phyloP scores from a whole-genome alignment of 2,113 vertebrate species.

The Passer domesticus region DNA sequence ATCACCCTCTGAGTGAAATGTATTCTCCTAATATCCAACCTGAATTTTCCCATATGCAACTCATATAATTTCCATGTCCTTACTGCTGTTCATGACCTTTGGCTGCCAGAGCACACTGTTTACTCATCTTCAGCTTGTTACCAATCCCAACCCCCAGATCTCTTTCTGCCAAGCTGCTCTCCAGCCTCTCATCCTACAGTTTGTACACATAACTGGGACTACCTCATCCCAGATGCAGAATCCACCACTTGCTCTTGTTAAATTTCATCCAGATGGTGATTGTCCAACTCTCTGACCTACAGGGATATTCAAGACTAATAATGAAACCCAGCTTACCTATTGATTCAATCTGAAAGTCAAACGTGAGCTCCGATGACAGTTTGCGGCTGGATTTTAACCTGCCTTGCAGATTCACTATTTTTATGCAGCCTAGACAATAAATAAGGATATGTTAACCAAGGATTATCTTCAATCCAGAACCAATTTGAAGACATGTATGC shows the following conservation, averaged over 20 bases:
- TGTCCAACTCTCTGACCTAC: background rate
- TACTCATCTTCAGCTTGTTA: background rate
- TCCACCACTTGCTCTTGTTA: background rate
- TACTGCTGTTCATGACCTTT: background rate
- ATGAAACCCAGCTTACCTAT: constrained; percentile 81
- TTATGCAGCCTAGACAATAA: constrained; percentile 88
- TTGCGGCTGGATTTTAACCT: constrained; percentile 96
- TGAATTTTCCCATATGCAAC: background rate
- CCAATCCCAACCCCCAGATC: background rate
- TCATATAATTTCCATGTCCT: background rate
- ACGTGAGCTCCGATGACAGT: constrained; percentile 93
- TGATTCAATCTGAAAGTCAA: constrained; percentile 97
- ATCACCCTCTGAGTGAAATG: background rate
- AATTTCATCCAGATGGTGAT: fast-evolving
- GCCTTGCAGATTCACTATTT: constrained; percentile 96
- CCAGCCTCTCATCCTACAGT: background rate
- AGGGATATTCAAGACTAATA: background rate
- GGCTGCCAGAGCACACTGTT: background rate
- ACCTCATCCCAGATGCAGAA: background rate
- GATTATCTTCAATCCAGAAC: background rate
- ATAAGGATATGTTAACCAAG: background rate
- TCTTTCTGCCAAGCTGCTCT: background rate
- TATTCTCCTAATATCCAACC: background rate
- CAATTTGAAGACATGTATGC: background rate
- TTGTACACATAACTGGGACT: fast-evolving